Evolutionary conservation across 2,888 invertebrate species (phyloP).

Genomic region (Dryadula phaetusa): DNA sequence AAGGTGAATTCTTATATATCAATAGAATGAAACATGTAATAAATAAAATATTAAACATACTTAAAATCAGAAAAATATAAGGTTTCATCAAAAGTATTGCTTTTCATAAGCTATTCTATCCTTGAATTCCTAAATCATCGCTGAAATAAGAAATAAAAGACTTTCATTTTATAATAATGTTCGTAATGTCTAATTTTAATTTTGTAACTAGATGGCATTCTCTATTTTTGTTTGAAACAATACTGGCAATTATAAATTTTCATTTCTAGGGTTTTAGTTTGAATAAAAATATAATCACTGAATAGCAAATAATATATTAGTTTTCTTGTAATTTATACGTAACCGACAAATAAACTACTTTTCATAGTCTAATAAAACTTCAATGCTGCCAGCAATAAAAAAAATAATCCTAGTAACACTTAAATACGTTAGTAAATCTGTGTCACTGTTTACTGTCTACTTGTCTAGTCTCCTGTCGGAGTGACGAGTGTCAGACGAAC

Average conservation of each 20-base stretch:
- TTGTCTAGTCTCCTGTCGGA: too few species aligned
- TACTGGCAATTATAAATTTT: not conserved
- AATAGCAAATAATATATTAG: not conserved
- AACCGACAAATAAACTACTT: not conserved
- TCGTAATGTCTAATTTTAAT: not conserved
- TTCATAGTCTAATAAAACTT: not conserved
- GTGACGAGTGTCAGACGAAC: slow-evolving; percentile 26
- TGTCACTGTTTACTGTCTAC: not conserved
- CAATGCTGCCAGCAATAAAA: not conserved
- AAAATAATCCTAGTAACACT: not conserved
- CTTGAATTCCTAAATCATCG: not conserved
- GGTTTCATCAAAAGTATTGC: too few species aligned
- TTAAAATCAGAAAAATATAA: not conserved
- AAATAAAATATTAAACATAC: not conserved
- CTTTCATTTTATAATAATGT: not conserved
- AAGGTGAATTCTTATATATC: not conserved
- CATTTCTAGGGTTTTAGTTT: not conserved
- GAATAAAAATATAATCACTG: not conserved
- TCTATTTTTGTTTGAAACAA: not conserved
- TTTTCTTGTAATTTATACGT: not conserved
- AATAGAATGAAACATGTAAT: not conserved
- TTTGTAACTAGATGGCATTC: slow-evolving; percentile 11
- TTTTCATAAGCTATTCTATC: not conserved
- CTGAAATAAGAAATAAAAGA: not conserved
- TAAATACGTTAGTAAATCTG: not conserved